Conservation (phyloP, 2,888 invertebrate species). For the Monopis laevigella region DNA sequence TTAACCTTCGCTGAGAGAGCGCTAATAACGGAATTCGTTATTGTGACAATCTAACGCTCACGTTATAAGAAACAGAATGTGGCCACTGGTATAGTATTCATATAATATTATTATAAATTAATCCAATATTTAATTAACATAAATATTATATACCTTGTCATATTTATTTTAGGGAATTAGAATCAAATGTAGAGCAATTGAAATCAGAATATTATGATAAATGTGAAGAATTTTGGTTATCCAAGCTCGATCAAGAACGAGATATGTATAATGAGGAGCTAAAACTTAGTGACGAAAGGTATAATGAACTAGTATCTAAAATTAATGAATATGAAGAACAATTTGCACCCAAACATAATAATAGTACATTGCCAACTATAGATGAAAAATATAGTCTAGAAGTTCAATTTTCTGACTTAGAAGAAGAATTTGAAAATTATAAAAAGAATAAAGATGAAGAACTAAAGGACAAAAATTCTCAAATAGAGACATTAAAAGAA, state of each 20-base stretch:
- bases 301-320: slow-evolving; percentile 76
- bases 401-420: slow-evolving; percentile 72
- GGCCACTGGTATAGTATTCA: no score
- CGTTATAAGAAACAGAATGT: no score
- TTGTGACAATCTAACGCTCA: no score
- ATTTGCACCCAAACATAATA: slow-evolving; percentile 60
- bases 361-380: slow-evolving; percentile 74
- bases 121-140: no score
- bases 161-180: slow-evolving; percentile 64
- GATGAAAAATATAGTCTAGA: slow-evolving; percentile 74
- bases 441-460: slow-evolving; percentile 58
- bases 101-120: no score
- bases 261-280: slow-evolving; percentile 79
- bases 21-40: no score
- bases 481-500: slow-evolving; percentile 60
- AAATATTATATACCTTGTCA: not conserved
- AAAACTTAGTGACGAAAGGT: slow-evolving; percentile 78
- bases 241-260: slow-evolving; percentile 81
- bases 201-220: slow-evolving; percentile 82
- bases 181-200: slow-evolving; percentile 77
- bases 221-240: slow-evolving; percentile 88
- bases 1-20: no score
- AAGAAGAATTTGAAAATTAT: slow-evolving; percentile 73
- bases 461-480: slow-evolving; percentile 61
- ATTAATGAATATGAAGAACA: slow-evolving; percentile 85